Evolutionary conservation across 1,140 invertebrate genomes (phyloP), one percentile per base, ranked within the genome.

Genomic region (Trichonephila clavipes): DNA sequence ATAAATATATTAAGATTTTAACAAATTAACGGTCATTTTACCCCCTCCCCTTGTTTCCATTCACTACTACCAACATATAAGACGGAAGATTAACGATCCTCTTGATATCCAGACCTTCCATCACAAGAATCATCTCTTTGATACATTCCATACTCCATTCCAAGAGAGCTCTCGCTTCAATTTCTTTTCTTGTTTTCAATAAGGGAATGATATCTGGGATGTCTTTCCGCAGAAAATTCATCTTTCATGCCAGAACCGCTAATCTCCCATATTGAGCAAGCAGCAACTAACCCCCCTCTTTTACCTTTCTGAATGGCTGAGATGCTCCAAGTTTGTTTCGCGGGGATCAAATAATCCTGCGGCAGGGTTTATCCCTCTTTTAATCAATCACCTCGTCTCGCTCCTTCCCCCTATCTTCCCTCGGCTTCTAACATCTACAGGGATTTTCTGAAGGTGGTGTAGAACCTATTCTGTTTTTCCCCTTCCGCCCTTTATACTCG

Each of bases 321-420:
- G 59, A 64, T 88, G 86, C 86, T 88, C 34, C 59, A 88, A 21
- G 86, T 88, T 88, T 88, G 86, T 88, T 64, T 88, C 62, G 61
- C 34, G 59, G 61, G 62, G 34, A 88, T 44, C 86, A 88, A 88
- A 88, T 88, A 88, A 88, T 88, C 61, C 86, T 6, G 51, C 59
- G 86, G 61, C 28, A 7, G 86, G 86, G 44, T 88, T 88, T 61
- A 64, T 88, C 86, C 86, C 61, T 59, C 86, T 88, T 88, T 88
- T 88, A 88, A 88, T 88, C 86, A 88, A 88, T 88, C 86, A 88
- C 51, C 86, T 28, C 14, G 66, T 19, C 21, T n/a, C 21, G n/a
- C 24, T 24, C 21, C 66, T 19, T 28, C 28, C 16, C 28, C 28
- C 72, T 28, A 34, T 19, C 62, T 7, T 16, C 16, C 16, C 16